phyloP scores from a whole-genome alignment of 2,888 invertebrate genomes.

The Trissonchulus latispiculum region DNA sequence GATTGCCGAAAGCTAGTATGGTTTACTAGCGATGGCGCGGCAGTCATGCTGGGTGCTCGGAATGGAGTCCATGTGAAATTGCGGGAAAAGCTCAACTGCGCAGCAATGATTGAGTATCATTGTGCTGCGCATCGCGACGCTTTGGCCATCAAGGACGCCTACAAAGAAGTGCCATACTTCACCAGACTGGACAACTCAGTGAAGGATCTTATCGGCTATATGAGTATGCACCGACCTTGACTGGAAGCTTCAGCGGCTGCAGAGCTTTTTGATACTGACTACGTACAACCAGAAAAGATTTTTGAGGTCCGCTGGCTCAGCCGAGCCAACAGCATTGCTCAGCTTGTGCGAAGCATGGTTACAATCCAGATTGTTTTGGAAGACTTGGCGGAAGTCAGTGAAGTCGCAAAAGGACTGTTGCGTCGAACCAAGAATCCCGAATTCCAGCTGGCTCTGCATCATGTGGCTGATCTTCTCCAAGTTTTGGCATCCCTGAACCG shows the following conservation, averaged over 20 bases:
- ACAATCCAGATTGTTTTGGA: background rate
- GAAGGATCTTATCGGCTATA: background rate
- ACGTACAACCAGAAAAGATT: background rate
- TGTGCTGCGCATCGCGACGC: background rate
- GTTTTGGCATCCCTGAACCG: background rate
- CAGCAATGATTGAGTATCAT: background rate
- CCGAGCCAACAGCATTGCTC: background rate
- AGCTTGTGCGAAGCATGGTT: background rate
- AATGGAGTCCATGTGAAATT: background rate
- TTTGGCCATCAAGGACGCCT: background rate
- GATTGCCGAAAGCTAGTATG: no score
- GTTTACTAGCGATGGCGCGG: no score
- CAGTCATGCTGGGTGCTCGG: background rate
- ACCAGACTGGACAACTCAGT: background rate
- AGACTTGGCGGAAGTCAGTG: background rate
- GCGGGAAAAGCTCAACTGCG: background rate
- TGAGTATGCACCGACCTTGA: background rate
- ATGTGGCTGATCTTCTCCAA: background rate
- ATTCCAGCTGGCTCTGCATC: background rate
- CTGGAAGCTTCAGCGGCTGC: background rate
- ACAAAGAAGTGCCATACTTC: background rate
- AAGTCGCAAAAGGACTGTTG: background rate
- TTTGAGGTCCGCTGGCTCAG: background rate
- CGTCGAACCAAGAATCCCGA: background rate
- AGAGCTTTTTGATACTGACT: background rate